These are phyloP conservation scores for Eurois occulta DNA, from an alignment of 2,888 invertebrate genomes.

Conservation along the genomic window DNA sequence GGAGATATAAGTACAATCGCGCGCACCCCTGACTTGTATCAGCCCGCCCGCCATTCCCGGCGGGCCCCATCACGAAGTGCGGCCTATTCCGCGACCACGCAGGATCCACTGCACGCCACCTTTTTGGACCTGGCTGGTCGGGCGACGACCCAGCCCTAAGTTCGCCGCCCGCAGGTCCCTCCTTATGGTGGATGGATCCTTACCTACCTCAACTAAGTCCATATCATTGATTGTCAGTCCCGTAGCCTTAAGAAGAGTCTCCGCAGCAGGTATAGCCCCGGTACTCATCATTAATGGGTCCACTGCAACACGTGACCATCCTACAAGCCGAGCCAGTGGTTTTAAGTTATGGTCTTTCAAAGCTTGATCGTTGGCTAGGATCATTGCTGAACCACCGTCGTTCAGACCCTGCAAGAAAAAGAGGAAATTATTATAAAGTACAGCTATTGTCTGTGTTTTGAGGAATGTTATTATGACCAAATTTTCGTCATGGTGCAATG, in stretches of 20 bases:
- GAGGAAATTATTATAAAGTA: background rate
- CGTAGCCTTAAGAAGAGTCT: conserved; percentile 7
- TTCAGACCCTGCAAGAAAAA: conserved; percentile 7
- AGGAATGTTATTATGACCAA: too few relatives aligned
- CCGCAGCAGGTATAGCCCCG: background rate
- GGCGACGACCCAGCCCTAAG: too few relatives aligned
- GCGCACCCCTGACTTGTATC: too few relatives aligned
- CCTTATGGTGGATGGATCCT: too few relatives aligned
- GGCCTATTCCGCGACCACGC: too few relatives aligned
- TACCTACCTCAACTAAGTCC: conserved; percentile 2
- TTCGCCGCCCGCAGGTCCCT: too few relatives aligned
- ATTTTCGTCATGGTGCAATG: background rate
- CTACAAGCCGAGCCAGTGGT: conserved; percentile 97
- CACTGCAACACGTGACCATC: conserved; percentile 70
- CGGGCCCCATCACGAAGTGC: too few relatives aligned
- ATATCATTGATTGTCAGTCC: conserved; percentile 7
- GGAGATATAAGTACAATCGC: too few relatives aligned
- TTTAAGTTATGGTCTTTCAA: conserved; percentile 93
- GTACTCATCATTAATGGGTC: background rate
- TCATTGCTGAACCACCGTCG: conserved; percentile 59
- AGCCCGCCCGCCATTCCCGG: too few relatives aligned
- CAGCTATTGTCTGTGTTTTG: background rate
- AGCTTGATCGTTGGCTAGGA: conserved; percentile 97
- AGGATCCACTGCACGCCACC: too few relatives aligned
- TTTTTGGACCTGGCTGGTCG: too few relatives aligned